Evolutionary conservation across 2,113 vertebrate genomes (phyloP), one percentile per base, ranked within the genome.

Genomic region (Toxotes jaculatrix): DNA sequence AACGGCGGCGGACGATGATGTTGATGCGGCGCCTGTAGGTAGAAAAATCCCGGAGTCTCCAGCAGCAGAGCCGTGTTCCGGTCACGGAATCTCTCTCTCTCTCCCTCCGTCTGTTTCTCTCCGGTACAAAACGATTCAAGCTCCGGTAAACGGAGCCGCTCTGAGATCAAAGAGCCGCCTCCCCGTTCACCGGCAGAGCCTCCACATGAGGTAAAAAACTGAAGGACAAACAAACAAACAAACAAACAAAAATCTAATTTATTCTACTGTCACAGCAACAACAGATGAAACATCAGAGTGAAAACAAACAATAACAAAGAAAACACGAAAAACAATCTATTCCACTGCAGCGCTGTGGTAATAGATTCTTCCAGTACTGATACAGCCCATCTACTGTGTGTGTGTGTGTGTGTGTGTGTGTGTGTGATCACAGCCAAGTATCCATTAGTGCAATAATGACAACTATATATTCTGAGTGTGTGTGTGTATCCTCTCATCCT

Each of bases 131-230:
- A 51, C 16, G 70, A 79, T 59, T 70, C 40, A 56, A 57, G 40
- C 82, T 17, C 42, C 51, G 40, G 73, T 76, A 76, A 82, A 71
- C 31, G 43, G 73, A 71, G 78, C 53, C 10, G 2, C 59, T 75
- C n/a, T 67, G 16, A 75, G 49, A 72, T 80, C 60, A 80, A 47
- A 47, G 27, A 72, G 69, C 31, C 63, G 17, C 55, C 55, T 61
- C 34, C 53, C 69, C 2, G 4, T 55, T 23, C 6, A 40, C 7
- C 9, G 38, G 6, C 27, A 27, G 27, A 27, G 27, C 27, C 27
- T 27, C 27, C 27, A 27, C 27, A 1, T 27, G 27, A 27, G 27
- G 27, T 27, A 27, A 27, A 27, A 27, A 27, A 27, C 27, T 27
- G 27, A 27, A 23, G 7, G 36, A 38, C 7, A 38, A 38, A 38